A percentile compares a stretch with the other conserved stretches of the same genome.
Conservation (phyloP, 2,113 vertebrate genomes). For the Tyrannus savana region DNA sequence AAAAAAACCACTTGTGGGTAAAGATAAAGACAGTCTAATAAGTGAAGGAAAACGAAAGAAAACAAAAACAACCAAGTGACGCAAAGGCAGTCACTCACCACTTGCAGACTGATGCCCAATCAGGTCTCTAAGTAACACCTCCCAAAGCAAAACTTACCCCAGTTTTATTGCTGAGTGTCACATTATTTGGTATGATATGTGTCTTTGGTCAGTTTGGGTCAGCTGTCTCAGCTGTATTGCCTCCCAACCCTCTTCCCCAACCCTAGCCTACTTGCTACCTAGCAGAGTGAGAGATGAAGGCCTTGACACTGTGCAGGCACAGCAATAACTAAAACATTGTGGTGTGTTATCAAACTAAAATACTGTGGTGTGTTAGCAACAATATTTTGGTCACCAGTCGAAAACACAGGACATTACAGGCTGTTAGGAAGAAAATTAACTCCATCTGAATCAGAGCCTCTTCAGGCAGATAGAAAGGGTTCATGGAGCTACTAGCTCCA, state of each 20-base stretch:
- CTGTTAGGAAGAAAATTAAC: neutral
- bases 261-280: neutral
- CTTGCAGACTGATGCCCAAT: neutral
- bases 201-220: neutral
- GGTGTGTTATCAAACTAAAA: neutral
- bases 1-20: neutral
- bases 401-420: neutral
- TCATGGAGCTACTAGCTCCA: neutral
- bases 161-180: neutral
- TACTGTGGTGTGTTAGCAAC: neutral
- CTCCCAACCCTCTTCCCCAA: neutral
- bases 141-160: neutral
- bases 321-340: neutral
- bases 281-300: neutral
- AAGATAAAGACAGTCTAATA: neutral
- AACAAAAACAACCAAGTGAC: neutral
- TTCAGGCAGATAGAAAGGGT: neutral
- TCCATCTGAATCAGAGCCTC: neutral
- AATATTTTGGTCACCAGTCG: neutral
- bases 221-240: neutral
- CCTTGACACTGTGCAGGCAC: neutral
- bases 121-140: neutral
- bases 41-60: neutral
- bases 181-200: accelerated
- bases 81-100: neutral